phyloP scores from a whole-genome alignment of 2,888 invertebrate species.

The Drosophila ezoana region DNA sequence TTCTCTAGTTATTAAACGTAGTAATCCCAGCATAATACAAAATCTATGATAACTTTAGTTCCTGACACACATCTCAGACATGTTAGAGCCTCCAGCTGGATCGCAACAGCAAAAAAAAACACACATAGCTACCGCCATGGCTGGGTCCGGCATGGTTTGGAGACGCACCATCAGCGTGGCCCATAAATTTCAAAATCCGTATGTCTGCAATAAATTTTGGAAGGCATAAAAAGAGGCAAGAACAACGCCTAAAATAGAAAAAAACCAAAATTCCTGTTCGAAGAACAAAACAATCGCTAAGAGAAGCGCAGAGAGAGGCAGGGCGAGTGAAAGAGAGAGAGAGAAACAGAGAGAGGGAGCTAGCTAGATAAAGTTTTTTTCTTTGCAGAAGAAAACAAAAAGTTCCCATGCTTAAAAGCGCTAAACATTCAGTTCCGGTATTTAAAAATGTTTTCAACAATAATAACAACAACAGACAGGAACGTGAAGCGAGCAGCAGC shows the following conservation, averaged over 20 bases:
- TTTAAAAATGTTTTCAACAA: constrained; percentile 82
- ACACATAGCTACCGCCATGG: constrained; percentile 2
- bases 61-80: constrained; percentile 15
- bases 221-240: constrained; percentile 56
- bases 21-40: background rate
- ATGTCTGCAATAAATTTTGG: constrained; percentile 76
- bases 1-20: background rate
- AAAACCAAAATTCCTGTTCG: constrained; percentile 59
- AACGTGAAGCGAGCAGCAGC: constrained; percentile 22
- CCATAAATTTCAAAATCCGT: constrained; percentile 69
- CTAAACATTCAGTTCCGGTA: constrained; percentile 83
- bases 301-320: constrained; percentile 6
- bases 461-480: constrained; percentile 54
- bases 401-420: constrained; percentile 82
- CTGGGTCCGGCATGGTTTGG: background rate
- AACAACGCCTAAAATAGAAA: constrained; percentile 73
- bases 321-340: constrained; percentile 4
- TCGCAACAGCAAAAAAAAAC: constrained; percentile 13
- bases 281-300: constrained; percentile 34
- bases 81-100: constrained; percentile 1
- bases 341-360: constrained; percentile 21
- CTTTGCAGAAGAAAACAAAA: constrained; percentile 70
- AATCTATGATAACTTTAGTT: constrained; percentile 13
- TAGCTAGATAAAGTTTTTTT: constrained; percentile 32
- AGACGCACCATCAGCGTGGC: constrained; percentile 22